Evolutionary conservation across 1,140 invertebrate species (phyloP), one percentile per base, ranked within the genome.

Genomic region (Pararge aegeria): DNA sequence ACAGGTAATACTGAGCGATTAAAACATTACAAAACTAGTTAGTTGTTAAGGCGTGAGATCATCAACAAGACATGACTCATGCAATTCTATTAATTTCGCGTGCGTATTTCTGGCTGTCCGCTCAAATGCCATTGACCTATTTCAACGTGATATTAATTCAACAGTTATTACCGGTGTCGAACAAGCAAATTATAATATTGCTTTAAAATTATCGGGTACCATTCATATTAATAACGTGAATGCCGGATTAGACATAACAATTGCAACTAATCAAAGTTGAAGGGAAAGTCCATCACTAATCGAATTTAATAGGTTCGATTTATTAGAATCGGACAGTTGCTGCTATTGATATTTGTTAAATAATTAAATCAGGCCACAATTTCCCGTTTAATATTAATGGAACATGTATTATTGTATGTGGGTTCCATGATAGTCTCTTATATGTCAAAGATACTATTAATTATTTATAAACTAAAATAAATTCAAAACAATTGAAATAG

Each of bases 91-190:
- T 70, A 73, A 67, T 70, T 70, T 73, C 54, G 57, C 52, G 58
- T 55, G 56, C 56, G 55, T 53, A 60, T 48, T 61, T 60, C 68
- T 78, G 62, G 65, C 64, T 61, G 55, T 64, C 64, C 19, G 55
- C 57, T 66, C 66, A 70, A 64, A 73, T 78, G 80, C 70, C 76
- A 78, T 73, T 80, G 80, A 75, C 78, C 78, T 70, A 80, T 73
- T 69, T 83, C 64, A 46, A 21, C 10, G 37, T 21, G 16, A 38
- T 53, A 63, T 53, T 38, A 57, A 55, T 55, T 55, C 5, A 50
- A 42, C 53, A 40, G 52, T 51, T 51, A 34, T 55, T 44, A 49
- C 44, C 30, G 18, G 42, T 48, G 51, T 54, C 42, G 58, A 61
- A 48, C 20, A 46, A 49, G 38, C 50, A 29, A 38, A 49, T 61